phyloP scores from a whole-genome alignment of 2,888 invertebrate genomes.

The Tanytarsus gracilentus region DNA sequence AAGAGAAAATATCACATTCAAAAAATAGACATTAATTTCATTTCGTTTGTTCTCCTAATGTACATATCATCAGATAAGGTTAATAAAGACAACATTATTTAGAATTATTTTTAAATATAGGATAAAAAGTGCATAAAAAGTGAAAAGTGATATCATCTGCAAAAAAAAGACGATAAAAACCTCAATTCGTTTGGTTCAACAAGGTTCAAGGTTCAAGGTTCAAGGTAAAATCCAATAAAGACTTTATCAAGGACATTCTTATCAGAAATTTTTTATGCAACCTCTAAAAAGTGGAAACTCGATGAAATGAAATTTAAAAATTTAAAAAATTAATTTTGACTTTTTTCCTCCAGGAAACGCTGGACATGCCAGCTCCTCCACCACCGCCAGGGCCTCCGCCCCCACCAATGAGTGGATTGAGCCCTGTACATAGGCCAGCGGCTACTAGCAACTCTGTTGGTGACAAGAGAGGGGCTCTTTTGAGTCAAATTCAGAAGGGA shows the following conservation, averaged over 20 bases:
- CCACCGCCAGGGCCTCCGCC: slow-evolving; percentile 59
- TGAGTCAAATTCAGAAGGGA: slow-evolving; percentile 77
- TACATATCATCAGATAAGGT: too few species aligned
- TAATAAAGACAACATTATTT: background rate
- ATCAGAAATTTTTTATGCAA: too few species aligned
- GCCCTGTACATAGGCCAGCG: slow-evolving; percentile 46
- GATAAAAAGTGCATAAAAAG: background rate
- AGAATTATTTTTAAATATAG: background rate
- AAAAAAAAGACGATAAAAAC: background rate
- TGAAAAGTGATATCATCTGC: slow-evolving; percentile 6
- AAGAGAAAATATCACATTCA: too few species aligned
- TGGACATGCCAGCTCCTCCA: slow-evolving; percentile 44
- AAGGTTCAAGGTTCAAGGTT: background rate
- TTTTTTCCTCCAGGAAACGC: background rate
- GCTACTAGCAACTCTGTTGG: slow-evolving; percentile 44
- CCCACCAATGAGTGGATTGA: slow-evolving; percentile 48
- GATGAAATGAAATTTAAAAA: too few species aligned
- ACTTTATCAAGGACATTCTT: background rate
- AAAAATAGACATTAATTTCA: too few species aligned
- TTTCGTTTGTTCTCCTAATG: too few species aligned
- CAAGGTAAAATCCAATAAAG: background rate
- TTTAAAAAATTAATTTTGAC: too few species aligned
- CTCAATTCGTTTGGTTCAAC: background rate
- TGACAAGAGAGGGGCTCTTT: slow-evolving; percentile 58
- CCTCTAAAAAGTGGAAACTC: background rate